Percentiles rank a stretch among this genome's conserved stretches.
Conservation (phyloP, 2,888 invertebrate species). For the Horisme vitalbata region DNA sequence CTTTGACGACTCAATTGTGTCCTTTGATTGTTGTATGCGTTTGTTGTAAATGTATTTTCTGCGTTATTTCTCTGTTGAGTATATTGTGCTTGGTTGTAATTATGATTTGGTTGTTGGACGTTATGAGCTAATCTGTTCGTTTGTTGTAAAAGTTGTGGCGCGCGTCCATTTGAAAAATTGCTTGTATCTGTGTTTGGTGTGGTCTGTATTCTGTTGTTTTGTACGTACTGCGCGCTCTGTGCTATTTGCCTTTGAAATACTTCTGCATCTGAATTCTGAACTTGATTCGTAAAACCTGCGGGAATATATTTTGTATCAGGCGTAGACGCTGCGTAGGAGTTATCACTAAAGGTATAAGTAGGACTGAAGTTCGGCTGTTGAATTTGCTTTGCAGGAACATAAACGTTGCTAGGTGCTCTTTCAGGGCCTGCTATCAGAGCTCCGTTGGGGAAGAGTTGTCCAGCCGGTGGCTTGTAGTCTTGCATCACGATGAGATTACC, state of each 20-base stretch:
- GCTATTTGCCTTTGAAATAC: conserved; percentile 53
- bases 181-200: conserved; percentile 39
- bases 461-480: conserved; percentile 69
- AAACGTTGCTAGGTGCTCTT: conserved; percentile 55
- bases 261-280: conserved; percentile 44
- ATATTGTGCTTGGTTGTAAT: conserved; percentile 38
- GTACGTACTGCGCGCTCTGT: conserved; percentile 49
- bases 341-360: conserved; percentile 48
- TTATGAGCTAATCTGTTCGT: conserved; percentile 12
- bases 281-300: conserved; percentile 45
- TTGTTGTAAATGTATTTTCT: conserved; percentile 34
- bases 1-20: conserved; percentile 44
- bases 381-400: conserved; percentile 59
- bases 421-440: conserved; percentile 57
- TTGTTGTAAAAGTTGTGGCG: conserved; percentile 23
- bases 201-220: conserved; percentile 42
- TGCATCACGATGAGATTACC: conserved; percentile 69
- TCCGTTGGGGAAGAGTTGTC: conserved; percentile 66
- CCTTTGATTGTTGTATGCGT: conserved; percentile 42
- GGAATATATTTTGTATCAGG: conserved; percentile 62
- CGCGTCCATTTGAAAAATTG: conserved; percentile 47
- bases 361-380: conserved; percentile 50
- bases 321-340: conserved; percentile 60
- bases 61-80: conserved; percentile 43
- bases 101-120: conserved; percentile 38